Percentiles rank a stretch among this genome's conserved stretches.
Evolutionary conservation across 2,888 invertebrate species (phyloP).

Genomic region (Liopterus haemorrhoidalis): DNA sequence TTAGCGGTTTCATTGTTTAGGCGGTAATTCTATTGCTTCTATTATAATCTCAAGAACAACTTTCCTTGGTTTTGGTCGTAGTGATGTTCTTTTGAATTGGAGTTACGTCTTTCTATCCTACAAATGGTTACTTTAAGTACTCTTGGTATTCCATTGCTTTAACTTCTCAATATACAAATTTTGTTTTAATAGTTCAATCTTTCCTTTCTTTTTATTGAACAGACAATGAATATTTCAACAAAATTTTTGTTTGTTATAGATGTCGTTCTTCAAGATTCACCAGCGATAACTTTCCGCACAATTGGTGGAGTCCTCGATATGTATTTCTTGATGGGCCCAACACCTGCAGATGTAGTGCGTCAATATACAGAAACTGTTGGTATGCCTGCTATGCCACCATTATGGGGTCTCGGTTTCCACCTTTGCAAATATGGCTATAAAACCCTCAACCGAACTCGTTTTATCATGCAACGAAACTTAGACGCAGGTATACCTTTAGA

Average conservation of each 20-base stretch:
- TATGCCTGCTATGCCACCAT: constrained; percentile 74
- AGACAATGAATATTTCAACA: too few species aligned
- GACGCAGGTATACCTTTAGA: constrained; percentile 76
- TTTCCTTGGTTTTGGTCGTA: too few species aligned
- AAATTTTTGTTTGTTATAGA: constrained; percentile 57
- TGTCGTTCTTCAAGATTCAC: constrained; percentile 70
- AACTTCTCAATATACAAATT: too few species aligned
- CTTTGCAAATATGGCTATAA: constrained; percentile 69
- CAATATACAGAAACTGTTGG: constrained; percentile 70
- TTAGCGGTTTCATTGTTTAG: too few species aligned
- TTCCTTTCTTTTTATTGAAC: too few species aligned
- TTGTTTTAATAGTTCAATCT: too few species aligned
- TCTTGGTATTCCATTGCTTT: too few species aligned
- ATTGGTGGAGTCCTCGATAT: constrained; percentile 79
- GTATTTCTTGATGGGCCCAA: constrained; percentile 70
- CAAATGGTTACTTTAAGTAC: too few species aligned
- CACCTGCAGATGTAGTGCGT: constrained; percentile 59
- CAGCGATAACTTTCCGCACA: constrained; percentile 74
- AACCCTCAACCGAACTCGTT: constrained; percentile 57
- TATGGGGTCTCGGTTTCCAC: constrained; percentile 86
- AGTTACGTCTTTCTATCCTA: too few species aligned
- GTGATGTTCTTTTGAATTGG: too few species aligned
- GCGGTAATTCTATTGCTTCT: too few species aligned
- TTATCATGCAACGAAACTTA: constrained; percentile 62
- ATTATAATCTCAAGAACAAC: too few species aligned